Base-by-base conservation (phyloP, 2,888 invertebrate species). In the Seira ritae region DNA sequence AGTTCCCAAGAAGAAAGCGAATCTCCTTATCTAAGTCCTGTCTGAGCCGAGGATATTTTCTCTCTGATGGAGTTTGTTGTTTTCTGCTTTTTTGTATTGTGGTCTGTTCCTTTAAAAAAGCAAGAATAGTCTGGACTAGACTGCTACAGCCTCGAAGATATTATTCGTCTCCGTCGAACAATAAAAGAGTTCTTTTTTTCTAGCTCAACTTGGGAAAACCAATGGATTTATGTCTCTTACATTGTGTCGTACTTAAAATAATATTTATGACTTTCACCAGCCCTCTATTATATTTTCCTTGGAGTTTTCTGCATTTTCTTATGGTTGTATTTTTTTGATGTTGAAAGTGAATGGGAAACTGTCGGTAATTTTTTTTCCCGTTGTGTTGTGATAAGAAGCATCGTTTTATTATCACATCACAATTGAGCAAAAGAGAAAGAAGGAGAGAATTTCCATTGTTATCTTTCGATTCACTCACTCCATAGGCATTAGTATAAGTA, bases 211-310 rank as follows among this genome's bases (percentile, higher is more conserved):
- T 31, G 31, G 50, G 17, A 50, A 50, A 50, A 50, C 50, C 50
- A 12, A 50, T 50, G 50, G 17, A 50, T 50, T 50, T 50, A n/a
- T 50, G 50, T n/a, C 50, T 50, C 12, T 50, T 50, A 50, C 50
- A 50, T 50, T 50, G 50, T 50, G 15, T n/a, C 50, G 17, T 50
- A n/a, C 50, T 50, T 50, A 50, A 50, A 50, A 50, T n/a, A n/a
- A n/a, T 50, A 50, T 50, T 50, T 50, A 31, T 31, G 31, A 31
- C 31, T 31, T 31, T 2, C 3, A 8, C 31, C 8, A 31, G 31
- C 31, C 31, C 8, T 31, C 31, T 8, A 31, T 31, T 31, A 50
- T 50, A 50, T 50, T n/a, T 50, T 2, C 50, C 15, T 50, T n/a
- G n/a, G 50, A 4, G 31, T 2, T 31, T 50, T 15, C 2, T 50